Percentiles rank a stretch among this genome's conserved stretches.
phyloP scores from a whole-genome alignment of 2,113 vertebrate genomes.

The Micromys minutus region DNA sequence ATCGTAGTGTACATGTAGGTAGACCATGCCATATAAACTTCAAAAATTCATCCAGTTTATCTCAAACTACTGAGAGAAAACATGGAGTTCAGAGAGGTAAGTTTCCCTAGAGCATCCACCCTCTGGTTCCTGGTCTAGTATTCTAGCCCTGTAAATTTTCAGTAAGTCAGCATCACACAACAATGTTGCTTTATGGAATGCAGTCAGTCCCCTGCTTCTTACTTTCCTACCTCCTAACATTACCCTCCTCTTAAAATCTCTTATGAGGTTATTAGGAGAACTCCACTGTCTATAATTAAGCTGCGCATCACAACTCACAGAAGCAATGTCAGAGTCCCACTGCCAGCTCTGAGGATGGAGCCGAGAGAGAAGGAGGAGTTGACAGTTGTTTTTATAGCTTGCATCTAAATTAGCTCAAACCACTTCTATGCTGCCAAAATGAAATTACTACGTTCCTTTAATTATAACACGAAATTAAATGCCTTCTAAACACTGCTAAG shows the following conservation, averaged over 20 bases:
- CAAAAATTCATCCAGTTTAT: neutral
- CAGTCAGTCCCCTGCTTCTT: neutral
- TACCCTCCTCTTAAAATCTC: neutral
- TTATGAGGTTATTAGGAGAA: neutral
- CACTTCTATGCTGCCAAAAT: neutral
- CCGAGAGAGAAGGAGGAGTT: neutral
- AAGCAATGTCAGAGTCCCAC: neutral
- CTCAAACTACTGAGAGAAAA: neutral
- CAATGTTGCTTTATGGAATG: neutral
- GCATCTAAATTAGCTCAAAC: neutral
- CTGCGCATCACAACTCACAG: neutral
- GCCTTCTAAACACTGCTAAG: slow-evolving; percentile 26
- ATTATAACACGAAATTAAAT: neutral
- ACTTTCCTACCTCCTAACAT: neutral
- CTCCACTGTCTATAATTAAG: neutral
- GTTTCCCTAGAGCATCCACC: neutral
- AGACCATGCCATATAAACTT: neutral
- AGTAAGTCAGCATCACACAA: neutral
- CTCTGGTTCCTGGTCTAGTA: neutral
- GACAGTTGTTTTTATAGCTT: neutral
- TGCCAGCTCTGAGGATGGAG: neutral
- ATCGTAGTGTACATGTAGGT: neutral
- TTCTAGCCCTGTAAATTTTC: neutral
- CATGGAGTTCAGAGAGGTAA: neutral
- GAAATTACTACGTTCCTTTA: neutral